Evolutionary conservation across 2,113 vertebrate genomes (phyloP), one percentile per base, ranked within the genome.

Genomic region (Lasiurus borealis): DNA sequence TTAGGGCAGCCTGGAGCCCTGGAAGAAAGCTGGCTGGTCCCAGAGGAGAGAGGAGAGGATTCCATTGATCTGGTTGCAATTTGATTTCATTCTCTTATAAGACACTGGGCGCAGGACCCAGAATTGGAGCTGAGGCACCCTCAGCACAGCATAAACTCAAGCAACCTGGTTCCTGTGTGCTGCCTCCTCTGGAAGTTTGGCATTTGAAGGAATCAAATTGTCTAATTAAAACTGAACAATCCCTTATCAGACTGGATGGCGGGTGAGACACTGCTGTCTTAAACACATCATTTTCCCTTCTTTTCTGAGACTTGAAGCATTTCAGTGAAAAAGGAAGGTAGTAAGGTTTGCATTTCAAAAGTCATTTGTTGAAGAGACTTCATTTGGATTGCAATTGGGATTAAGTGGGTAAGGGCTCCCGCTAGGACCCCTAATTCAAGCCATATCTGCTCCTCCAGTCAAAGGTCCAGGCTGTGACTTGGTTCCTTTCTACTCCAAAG

Each of bases 151-250:
- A 2, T 1, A 36, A 77, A 31, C 81, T 76, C 50, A 0, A 69
- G 91, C 84, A 80, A 48, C 62, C 29, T 23, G 73, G 36, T 73
- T 88, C 80, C 75, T 4, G 0, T 6, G 21, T 8, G 64, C 71
- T 48, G 90, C 86, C 93, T 97, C 81, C 73, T 82, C 90, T 25
- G 57, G 82, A 85, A 86, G 94, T 92, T 77, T 95, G 92, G 94
- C 91, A 94, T 80, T 89, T 95, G 96, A 95, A 95, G 85, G 94
- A 96, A 76, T 95, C 88, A 92, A 97, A 96, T 95, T 97, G 96
- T 97, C 95, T 97, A 96, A 97, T 97, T 97, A 97, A 96, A 96
- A 96, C 95, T 57, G 85, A 97, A 96, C 95, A 96, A 96, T 94
- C 89, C 92, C 95, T 97, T 96, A 90, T 93, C 82, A 52, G 95